Conservation (phyloP, 2,888 invertebrate species). For the Antheraea assamensis region DNA sequence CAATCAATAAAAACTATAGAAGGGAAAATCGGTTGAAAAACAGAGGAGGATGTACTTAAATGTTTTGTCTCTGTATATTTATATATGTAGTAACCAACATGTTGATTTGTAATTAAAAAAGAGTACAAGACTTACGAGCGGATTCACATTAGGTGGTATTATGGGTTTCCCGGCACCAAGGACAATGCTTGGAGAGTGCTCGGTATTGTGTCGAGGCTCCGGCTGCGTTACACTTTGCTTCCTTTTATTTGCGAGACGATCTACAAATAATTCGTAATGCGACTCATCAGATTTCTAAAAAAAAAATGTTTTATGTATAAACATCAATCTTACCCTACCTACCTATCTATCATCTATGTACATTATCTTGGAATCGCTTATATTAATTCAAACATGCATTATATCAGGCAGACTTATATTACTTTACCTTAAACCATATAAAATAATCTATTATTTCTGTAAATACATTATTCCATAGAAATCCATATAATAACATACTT, state of each 20-base stretch:
- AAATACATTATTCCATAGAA: constrained; percentile 18
- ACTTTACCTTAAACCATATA: background rate
- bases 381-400: background rate
- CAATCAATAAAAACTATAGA: no score
- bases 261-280: constrained; percentile 88
- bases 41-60: no score
- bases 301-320: constrained; percentile 26
- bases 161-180: constrained; percentile 77
- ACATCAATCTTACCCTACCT: no score
- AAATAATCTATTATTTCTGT: background rate
- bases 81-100: no score
- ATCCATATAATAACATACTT: constrained; percentile 61
- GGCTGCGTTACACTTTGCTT: constrained; percentile 86
- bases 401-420: background rate
- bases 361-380: background rate
- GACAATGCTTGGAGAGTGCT: constrained; percentile 74
- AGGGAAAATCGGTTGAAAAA: no score
- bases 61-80: no score
- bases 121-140: constrained; percentile 54
- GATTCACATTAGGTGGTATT: constrained; percentile 68
- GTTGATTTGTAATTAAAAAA: background rate
- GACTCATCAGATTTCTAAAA: constrained; percentile 86
- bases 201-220: constrained; percentile 54
- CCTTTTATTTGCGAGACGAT: constrained; percentile 88
- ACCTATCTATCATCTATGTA: no score